Evolutionary conservation across 1,140 invertebrate genomes (phyloP).

Genomic region (Bombus polaris): DNA sequence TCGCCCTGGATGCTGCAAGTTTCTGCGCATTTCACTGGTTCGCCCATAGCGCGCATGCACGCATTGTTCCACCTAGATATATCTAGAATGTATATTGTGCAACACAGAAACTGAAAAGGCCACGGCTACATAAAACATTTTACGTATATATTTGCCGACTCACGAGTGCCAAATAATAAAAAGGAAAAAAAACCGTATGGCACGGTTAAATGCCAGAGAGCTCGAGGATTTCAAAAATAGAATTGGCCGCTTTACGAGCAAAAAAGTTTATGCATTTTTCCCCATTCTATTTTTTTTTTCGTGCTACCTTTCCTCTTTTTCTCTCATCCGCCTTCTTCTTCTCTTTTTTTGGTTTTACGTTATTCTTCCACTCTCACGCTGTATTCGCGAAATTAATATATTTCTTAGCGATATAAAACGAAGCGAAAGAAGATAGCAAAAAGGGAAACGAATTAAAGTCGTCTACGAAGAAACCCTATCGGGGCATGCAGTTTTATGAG

Average conservation of each 20-base stretch:
- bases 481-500: conserved; percentile 41
- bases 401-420: neutral
- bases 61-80: conserved; percentile 13
- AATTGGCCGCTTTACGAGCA: conserved; percentile 3
- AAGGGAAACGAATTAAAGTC: conserved; percentile 34
- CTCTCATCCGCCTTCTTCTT: too few species aligned
- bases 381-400: conserved; percentile 18
- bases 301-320: neutral
- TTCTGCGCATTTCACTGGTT: conserved; percentile 50
- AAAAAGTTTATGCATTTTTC: conserved; percentile 18
- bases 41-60: conserved; percentile 49
- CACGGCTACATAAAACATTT: conserved; percentile 17
- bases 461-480: conserved; percentile 33
- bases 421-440: neutral
- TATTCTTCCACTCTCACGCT: neutral
- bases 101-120: conserved; percentile 1
- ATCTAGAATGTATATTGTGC: neutral
- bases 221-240: conserved; percentile 7
- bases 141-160: conserved; percentile 14
- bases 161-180: conserved; percentile 20
- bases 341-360: too few species aligned
- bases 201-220: conserved; percentile 8
- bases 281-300: neutral
- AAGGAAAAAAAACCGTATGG: neutral
- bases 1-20: conserved; percentile 29